Evolutionary conservation across 2,797 vertebrate genomes (phyloP), one percentile per base, ranked within the genome.

Genomic region (Masticophis lateralis): DNA sequence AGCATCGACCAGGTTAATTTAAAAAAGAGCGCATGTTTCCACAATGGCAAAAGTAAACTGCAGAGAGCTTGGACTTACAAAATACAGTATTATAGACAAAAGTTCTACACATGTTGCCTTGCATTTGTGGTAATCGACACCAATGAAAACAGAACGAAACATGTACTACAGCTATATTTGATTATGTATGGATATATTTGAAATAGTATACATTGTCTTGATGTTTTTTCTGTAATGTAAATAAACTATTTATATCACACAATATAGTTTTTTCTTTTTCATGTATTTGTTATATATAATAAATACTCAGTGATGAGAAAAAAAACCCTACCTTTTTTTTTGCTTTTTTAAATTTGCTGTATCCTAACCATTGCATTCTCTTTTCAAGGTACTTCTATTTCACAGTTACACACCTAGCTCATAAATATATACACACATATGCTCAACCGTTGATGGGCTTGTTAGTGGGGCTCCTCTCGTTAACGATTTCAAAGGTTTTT

Each of bases 191-290:
- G 98, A 99, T 99, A 99, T 99, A 99, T 99, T 99, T 99, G 98
- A 99, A 99, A 99, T 99, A 99, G 99, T 99, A 99, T 98, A 99
- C 98, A 98, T 99, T 99, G 99, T 99, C 99, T 99, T 99, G 99
- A 99, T 99, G 98, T 99, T 99, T 99, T 93, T 99, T 99, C 99
- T 99, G 99, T 99, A 99, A 99, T 99, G 99, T 99, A 99, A 99
- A 99, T 99, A 99, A 99, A 99, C 99, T 99, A 99, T 99, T 99
- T 99, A 99, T 99, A 99, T 99, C 99, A 99, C 98, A 98, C 98
- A 99, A 98, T 98, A 98, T 98, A 98, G 98, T 98, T 98, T 98
- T 98, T 98, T 98, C 97, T 98, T 98, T 98, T 98, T 97, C 98
- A 98, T 98, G 98, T 98, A 98, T 98, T 98, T 98, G 98, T 98